Conservation (phyloP, 2,888 invertebrate genomes). For the Baronia brevicornis region DNA sequence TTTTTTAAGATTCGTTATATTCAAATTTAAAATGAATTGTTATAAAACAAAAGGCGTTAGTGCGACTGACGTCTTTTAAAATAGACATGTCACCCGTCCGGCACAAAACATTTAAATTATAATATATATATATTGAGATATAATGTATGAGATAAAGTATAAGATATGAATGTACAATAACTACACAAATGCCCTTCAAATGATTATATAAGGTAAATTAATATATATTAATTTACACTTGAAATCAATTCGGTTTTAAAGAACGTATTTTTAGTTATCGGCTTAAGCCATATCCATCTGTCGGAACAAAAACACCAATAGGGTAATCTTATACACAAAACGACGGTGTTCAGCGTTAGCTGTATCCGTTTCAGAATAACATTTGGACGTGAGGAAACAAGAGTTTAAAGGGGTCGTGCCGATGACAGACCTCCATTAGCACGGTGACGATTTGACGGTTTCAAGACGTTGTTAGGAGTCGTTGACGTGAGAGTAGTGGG, state of each 20-base stretch:
- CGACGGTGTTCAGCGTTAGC: slow-evolving; percentile 24
- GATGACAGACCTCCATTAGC: slow-evolving; percentile 67
- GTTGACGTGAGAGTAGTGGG: slow-evolving; percentile 42
- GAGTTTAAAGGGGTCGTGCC: slow-evolving; percentile 57
- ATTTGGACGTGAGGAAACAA: slow-evolving; percentile 52
- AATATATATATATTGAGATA: background rate
- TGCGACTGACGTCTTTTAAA: too few species aligned
- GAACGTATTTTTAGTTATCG: slow-evolving; percentile 5
- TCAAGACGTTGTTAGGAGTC: slow-evolving; percentile 40
- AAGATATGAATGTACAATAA: too few species aligned
- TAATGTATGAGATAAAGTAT: too few species aligned
- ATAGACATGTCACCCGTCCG: too few species aligned
- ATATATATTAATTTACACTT: slow-evolving; percentile 5
- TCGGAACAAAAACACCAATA: slow-evolving; percentile 13
- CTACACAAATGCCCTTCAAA: too few species aligned
- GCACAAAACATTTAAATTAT: too few species aligned
- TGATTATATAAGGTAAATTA: too few species aligned
- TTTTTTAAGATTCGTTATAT: too few species aligned
- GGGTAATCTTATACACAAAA: slow-evolving; percentile 19
- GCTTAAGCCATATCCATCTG: slow-evolving; percentile 16
- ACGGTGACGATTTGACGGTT: slow-evolving; percentile 61
- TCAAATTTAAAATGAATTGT: too few species aligned
- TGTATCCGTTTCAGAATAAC: slow-evolving; percentile 30
- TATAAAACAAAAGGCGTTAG: too few species aligned
- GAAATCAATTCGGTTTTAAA: slow-evolving; percentile 3